Percentiles rank a stretch among this genome's conserved stretches.
Evolutionary conservation across 2,797 vertebrate genomes (phyloP).

Genomic region (Pseudotriccus pelzelni): DNA sequence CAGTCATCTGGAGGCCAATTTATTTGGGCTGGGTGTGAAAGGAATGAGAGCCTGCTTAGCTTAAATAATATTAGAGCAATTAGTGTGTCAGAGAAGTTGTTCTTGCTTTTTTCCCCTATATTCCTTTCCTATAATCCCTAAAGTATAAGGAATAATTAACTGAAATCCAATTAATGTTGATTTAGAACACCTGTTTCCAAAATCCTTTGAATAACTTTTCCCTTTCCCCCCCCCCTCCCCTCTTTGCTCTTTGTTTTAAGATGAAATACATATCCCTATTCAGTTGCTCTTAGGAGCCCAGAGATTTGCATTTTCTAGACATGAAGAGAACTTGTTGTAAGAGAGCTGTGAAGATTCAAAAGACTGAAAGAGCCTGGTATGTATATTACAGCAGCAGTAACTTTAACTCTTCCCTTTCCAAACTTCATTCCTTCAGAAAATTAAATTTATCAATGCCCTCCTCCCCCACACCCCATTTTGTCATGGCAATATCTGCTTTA

Average conservation of each 20-base stretch:
- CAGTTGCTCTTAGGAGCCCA: slow-evolving; percentile 65
- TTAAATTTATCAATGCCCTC: not conserved
- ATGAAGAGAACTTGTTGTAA: slow-evolving; percentile 73
- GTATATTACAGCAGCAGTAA: slow-evolving; percentile 23
- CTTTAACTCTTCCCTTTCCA: slow-evolving; percentile 63
- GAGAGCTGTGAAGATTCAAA: slow-evolving; percentile 70
- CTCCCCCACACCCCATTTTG: accelerated
- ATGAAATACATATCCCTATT: slow-evolving; percentile 76
- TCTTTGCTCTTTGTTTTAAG: slow-evolving; percentile 75
- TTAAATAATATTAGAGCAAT: slow-evolving; percentile 73
- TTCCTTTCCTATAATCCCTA: slow-evolving; percentile 72
- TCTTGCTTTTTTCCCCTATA: slow-evolving; percentile 33
- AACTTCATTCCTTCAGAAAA: not conserved
- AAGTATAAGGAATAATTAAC: slow-evolving; percentile 80
- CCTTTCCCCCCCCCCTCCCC: not conserved
- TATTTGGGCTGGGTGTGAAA: not conserved
- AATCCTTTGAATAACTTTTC: slow-evolving; percentile 79
- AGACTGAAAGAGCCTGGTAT: slow-evolving; percentile 52
- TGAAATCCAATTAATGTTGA: slow-evolving; percentile 80
- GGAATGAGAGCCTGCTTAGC: not conserved
- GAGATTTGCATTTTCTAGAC: slow-evolving; percentile 74
- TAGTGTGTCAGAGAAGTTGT: slow-evolving; percentile 69
- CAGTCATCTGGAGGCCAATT: slow-evolving; percentile 17
- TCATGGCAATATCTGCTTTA: not conserved
- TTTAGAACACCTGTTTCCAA: slow-evolving; percentile 81